Base-by-base conservation (phyloP, 2,888 invertebrate species). In the Caradrina clavipalpis region DNA sequence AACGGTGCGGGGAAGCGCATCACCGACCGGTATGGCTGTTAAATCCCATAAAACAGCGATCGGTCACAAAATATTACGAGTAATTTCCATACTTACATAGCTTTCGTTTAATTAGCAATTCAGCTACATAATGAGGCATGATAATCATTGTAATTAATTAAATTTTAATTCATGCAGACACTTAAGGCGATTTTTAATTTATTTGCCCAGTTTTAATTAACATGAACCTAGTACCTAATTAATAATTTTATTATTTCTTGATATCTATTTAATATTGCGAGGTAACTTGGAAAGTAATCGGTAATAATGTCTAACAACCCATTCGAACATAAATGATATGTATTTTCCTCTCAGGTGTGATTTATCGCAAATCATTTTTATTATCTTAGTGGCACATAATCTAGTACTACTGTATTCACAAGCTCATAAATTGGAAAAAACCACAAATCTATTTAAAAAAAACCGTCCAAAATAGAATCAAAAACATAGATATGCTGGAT, bases 111-210 rank as follows among this genome's bases (percentile, higher is more conserved):
- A 85, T 86, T 87, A 83, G 80, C 82, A 88, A 87, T 87, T 82
- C 81, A 81, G 82, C 76, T 85, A 80, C 82, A 86, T 89, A 86
- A 89, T 87, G 80, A 87, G 82, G 76, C 69, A 82, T 85, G 85
- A 83, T 87, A 77, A 86, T 87, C 88, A 89, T 89, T 88, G 85
- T 85, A 86, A 87, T 87, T 82, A 86, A 89, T 89, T 89, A 85
- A 84, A 86, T 86, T 87, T 84, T 77, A 68, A 84, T 81, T 79
- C 73, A 76, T 59, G 73, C 80, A 84, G 76, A 84, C 81, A 83
- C 85, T 65, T 80, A 71, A 74, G 68, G 73, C 65, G 66, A 80
- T 74, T 82, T 83, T 82, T 70, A 75, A 75, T 78, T 69, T 73
- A 69, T 59, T 42, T 39, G 2, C 15, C 31, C 51, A 42, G 54